Evolutionary conservation across 2,888 invertebrate species (phyloP), one percentile per base, ranked within the genome.

Genomic region (Brachypalpus laphriformis): DNA sequence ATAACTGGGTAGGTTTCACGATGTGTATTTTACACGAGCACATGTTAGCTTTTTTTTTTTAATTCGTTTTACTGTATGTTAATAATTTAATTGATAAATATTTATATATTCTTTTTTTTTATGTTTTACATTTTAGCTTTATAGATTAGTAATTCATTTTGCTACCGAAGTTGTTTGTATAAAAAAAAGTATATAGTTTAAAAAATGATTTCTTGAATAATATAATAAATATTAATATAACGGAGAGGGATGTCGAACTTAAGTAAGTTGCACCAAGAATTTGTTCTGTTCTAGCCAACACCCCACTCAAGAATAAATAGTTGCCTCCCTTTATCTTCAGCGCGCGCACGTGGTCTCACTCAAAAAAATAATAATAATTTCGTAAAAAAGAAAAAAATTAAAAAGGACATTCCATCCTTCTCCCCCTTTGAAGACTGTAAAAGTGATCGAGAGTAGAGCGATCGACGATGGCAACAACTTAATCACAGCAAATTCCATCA

Each of bases 1-100:
- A n/a, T n/a, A n/a, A 80, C 28, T 80, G 47, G 42, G 40, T 61
- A 37, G 11, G 31, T 61, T 49, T n/a, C 68, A 83, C 76, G 65
- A 56, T 54, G 81, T 75, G 66, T 71, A 61, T 81, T 76, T 57
- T 70, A 54, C 54, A 78, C 83, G 78, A 87, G 78, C 76, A 82
- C 68, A 59, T 66, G 47, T 76, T 72, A 78, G 16, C n/a, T 56
- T 66, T 47, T 42, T 31, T 40, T 11, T 37, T 75, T 45, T 22
- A 34, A n/a, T n/a, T n/a, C n/a, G n/a, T n/a, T n/a, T n/a, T n/a
- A 3, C 3, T 18, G 11, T 56, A 11, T 57, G 25, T 75, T 75
- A 56, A 47, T 65, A 56, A 47, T 68, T 75, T 25, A 57, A 68
- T 59, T 25, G 66, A 56, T 54, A 42, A 51, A 40, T 45, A 63